phyloP scores from a whole-genome alignment of 2,113 vertebrate genomes.

The Dryoscopus gambensis region DNA sequence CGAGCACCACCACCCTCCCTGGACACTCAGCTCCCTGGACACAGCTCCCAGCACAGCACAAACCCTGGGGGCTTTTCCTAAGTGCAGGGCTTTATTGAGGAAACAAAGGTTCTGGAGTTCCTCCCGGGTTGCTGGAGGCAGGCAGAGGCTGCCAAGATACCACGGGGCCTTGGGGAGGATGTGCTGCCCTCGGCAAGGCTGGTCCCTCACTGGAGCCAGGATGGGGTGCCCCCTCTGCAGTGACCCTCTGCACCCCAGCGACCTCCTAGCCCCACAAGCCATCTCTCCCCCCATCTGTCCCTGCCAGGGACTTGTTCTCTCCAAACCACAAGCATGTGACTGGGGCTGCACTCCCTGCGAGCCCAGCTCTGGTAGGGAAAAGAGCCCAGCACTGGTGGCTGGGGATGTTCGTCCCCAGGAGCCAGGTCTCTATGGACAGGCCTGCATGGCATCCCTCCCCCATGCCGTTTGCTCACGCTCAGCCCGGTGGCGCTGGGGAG shows the following conservation, averaged over 20 bases:
- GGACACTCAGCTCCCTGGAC: not conserved
- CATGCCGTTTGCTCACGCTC: rapidly evolving
- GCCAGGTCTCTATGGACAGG: rapidly evolving
- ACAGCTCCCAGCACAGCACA: not conserved
- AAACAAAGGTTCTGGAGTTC: not conserved
- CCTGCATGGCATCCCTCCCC: rapidly evolving
- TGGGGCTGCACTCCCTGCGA: not conserved
- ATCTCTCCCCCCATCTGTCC: not conserved
- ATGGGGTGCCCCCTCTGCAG: not conserved
- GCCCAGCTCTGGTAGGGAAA: not conserved
- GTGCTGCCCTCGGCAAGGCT: not conserved
- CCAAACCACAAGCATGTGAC: rapidly evolving
- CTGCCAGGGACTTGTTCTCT: not conserved
- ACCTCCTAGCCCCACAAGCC: not conserved
- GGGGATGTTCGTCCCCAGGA: not conserved
- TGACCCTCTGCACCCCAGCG: not conserved
- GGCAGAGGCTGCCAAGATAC: not conserved
- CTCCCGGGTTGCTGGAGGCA: not conserved
- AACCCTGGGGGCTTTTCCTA: not conserved
- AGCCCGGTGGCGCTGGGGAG: rapidly evolving
- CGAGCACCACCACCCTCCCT: not conserved
- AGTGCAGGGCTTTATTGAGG: not conserved
- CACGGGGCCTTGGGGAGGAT: rapidly evolving
- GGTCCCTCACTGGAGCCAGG: not conserved
- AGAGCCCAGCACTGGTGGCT: not conserved